Evolutionary conservation across 2,113 vertebrate genomes (phyloP).

Genomic region (Toxotes chatareus): DNA sequence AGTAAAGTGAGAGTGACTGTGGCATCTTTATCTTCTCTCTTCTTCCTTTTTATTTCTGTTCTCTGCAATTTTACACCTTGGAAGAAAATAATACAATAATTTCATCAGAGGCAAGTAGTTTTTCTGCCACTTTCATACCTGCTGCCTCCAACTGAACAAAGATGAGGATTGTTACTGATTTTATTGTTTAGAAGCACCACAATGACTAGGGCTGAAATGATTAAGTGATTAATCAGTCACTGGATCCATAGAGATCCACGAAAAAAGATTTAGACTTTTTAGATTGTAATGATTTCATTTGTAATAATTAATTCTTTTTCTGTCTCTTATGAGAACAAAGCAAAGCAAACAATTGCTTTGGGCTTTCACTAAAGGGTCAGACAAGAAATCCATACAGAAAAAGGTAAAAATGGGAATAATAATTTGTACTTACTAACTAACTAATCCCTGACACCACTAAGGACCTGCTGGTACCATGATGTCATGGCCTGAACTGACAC

Average conservation of each 20-base stretch:
- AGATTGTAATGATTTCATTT: too few relatives aligned
- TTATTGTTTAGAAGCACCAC: too few relatives aligned
- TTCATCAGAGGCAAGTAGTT: background rate
- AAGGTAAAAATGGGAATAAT: too few relatives aligned
- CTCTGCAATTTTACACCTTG: background rate
- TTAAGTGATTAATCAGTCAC: background rate
- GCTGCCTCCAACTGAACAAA: too few relatives aligned
- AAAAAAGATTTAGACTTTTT: too few relatives aligned
- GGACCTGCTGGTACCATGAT: background rate
- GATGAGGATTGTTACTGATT: too few relatives aligned
- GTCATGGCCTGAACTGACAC: conserved; percentile 17
- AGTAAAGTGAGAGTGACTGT: background rate
- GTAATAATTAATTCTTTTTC: too few relatives aligned
- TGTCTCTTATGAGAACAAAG: too few relatives aligned
- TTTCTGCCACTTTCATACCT: background rate
- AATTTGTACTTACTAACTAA: background rate
- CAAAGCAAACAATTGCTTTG: too few relatives aligned
- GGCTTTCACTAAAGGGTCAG: too few relatives aligned
- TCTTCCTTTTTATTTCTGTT: background rate
- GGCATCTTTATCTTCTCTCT: background rate
- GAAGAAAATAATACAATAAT: background rate
- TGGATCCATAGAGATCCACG: too few relatives aligned
- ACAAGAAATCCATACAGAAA: too few relatives aligned
- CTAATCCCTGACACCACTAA: conserved; percentile 22
- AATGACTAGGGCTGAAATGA: background rate